Conservation (phyloP, 2,888 invertebrate species). For the Andrena dorsata region DNA sequence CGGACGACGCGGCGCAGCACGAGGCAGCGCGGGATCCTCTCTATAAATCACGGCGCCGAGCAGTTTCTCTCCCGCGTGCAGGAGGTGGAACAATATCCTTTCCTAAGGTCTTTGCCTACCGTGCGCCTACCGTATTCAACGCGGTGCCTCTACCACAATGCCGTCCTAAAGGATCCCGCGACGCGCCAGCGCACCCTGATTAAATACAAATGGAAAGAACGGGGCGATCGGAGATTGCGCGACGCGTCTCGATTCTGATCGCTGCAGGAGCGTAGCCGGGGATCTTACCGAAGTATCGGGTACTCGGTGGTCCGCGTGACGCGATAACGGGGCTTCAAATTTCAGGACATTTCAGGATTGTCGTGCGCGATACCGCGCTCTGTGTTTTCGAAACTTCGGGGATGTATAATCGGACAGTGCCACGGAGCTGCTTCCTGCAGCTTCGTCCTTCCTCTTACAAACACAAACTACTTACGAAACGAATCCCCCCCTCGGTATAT, state of each 20-base stretch:
- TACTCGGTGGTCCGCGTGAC: not conserved
- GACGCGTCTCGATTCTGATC: conserved; percentile 13
- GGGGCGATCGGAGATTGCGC: conserved; percentile 1
- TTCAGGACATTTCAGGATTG: too few relatives aligned
- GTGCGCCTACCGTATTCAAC: conserved; percentile 58
- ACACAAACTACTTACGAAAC: too few relatives aligned
- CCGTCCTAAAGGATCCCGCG: conserved; percentile 30
- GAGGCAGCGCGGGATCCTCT: conserved; percentile 61
- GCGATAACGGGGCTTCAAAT: not conserved
- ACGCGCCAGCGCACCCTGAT: conserved; percentile 42
- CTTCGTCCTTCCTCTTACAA: too few relatives aligned
- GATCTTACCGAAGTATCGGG: not conserved
- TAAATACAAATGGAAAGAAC: conserved; percentile 51
- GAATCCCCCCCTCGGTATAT: too few relatives aligned
- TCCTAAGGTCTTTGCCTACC: conserved; percentile 66
- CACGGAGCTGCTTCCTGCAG: too few relatives aligned
- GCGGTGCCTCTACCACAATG: conserved; percentile 39
- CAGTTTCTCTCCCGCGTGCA: conserved; percentile 69
- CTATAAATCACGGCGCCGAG: conserved; percentile 70
- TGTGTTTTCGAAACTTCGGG: too few relatives aligned
- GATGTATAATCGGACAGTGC: too few relatives aligned
- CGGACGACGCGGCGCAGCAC: conserved; percentile 55
- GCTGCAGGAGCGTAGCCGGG: not conserved
- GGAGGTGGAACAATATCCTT: conserved; percentile 74
- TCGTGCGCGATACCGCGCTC: too few relatives aligned